Evolutionary conservation across 2,888 invertebrate genomes (phyloP), one percentile per base, ranked within the genome.

Genomic region (Diarsia brunnea): DNA sequence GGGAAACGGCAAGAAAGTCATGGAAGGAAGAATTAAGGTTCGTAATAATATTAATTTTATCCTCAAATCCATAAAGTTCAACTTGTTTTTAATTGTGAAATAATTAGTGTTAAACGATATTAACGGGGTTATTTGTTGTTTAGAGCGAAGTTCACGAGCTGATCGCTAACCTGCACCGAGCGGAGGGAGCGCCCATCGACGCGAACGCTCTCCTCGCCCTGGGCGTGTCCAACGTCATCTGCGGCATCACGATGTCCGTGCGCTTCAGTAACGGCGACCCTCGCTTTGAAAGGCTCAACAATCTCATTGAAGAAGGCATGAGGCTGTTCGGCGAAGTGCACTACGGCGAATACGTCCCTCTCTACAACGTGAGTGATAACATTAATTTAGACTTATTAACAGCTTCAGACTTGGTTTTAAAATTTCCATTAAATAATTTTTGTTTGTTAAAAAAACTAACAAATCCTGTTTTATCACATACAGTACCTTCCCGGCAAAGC

Each of bases 251-350:
- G 90, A 99, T 99, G 99, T 98, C 98, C 51, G 98, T 98, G 8
- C 97, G 98, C 61, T 99, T 99, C 94, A 97, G 97, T 75, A 97
- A 98, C 85, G 98, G 98, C 70, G 98, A 99, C 92, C 95, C 95
- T 10, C 97, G 98, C 71, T 99, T 99, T 94, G 97, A 97, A 70
- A 97, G 98, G 74, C 98, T 99, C 90, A 98, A 98, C 97, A 96
- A 97, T 84, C 97, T 99, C n/a, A 98, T 99, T 89, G 98, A 99
- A 90, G 99, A 99, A 95, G 99, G 99, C 49, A 99, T 99, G 97
- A 97, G 97, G 75, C 97, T 99, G 0, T 99, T 99, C 90, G 98
- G 98, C 16, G 97, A 98, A 89, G 97, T 99, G 63, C 98, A 98
- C 86, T 98, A 98, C 12, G 98, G 98, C 72, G 98, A 98, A 93